These are phyloP conservation scores for Xenopus petersii DNA, from an alignment of 2,797 vertebrate species.

Conservation along the genomic window DNA sequence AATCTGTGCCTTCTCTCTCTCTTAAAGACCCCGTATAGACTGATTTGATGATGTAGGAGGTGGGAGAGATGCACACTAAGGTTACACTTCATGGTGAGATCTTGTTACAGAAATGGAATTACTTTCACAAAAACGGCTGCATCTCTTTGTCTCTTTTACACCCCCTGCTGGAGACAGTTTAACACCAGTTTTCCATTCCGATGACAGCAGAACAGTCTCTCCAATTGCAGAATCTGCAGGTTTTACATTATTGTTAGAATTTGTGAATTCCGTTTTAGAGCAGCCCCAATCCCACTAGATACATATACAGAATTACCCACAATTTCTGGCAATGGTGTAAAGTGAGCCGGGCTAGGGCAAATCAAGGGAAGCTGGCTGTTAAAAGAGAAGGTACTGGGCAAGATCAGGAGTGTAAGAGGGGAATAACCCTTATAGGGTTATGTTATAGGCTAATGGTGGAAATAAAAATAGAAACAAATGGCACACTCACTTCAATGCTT, in stretches of 20 bases:
- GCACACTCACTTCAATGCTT: too few species aligned
- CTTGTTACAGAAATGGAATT: not conserved
- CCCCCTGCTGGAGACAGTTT: not conserved
- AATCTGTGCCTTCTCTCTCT: not conserved
- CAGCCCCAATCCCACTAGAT: slow-evolving; percentile 4
- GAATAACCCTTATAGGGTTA: too few species aligned
- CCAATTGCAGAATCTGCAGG: not conserved
- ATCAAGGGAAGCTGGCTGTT: too few species aligned
- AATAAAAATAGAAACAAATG: too few species aligned
- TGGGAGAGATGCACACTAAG: not conserved
- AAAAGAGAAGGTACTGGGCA: too few species aligned
- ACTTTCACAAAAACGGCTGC: not conserved
- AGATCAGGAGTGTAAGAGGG: too few species aligned
- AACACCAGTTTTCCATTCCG: slow-evolving; percentile 4
- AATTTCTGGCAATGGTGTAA: not conserved
- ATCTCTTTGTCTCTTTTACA: not conserved
- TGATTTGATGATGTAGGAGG: not conserved
- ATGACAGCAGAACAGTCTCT: not conserved
- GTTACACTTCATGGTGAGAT: not conserved
- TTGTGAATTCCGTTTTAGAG: slow-evolving; percentile 1
- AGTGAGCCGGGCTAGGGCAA: too few species aligned
- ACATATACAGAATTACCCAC: not conserved
- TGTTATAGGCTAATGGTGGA: too few species aligned
- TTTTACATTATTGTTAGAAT: not conserved
- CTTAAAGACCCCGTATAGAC: not conserved